Conservation (phyloP, 2,113 vertebrate genomes). For the Aplodontia rufa region DNA sequence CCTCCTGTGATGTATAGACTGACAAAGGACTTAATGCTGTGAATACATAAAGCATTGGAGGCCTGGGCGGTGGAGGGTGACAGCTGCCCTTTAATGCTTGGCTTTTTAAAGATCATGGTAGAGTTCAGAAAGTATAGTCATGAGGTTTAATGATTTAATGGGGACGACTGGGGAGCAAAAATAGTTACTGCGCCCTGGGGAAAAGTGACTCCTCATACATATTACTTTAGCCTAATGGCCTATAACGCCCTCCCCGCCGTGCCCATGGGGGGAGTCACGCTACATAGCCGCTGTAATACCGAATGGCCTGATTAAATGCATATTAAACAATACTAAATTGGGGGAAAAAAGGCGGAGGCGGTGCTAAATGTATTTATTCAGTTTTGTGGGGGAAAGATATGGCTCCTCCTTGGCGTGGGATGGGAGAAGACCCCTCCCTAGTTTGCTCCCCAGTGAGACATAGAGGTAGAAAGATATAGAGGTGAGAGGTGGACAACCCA, state of each 20-base stretch:
- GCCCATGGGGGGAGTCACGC: conserved; percentile 87
- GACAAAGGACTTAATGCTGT: conserved; percentile 90
- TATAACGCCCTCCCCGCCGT: conserved; percentile 82
- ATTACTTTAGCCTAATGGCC: conserved; percentile 91
- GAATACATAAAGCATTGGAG: conserved; percentile 88
- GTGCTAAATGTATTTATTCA: conserved; percentile 86
- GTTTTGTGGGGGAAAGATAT: conserved; percentile 81
- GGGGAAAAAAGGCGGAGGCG: conserved; percentile 78
- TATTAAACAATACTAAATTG: conserved; percentile 94
- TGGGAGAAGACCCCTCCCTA: neutral
- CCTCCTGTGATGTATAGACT: conserved; percentile 89
- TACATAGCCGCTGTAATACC: conserved; percentile 91
- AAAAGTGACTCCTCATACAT: conserved; percentile 91
- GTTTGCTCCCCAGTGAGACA: neutral
- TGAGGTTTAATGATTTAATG: conserved; percentile 96
- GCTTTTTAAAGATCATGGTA: conserved; percentile 94
- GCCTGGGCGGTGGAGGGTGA: conserved; percentile 88
- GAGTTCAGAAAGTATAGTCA: conserved; percentile 94
- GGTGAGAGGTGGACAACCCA: neutral
- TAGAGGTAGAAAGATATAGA: neutral
- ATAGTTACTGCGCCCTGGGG: conserved; percentile 92
- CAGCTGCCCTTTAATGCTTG: conserved; percentile 91
- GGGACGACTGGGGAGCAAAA: conserved; percentile 90
- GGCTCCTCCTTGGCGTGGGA: conserved; percentile 65
- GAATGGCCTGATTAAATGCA: conserved; percentile 93